Evolutionary conservation across 2,888 invertebrate genomes (phyloP), one percentile per base, ranked within the genome.

Genomic region (Athalia cordata): DNA sequence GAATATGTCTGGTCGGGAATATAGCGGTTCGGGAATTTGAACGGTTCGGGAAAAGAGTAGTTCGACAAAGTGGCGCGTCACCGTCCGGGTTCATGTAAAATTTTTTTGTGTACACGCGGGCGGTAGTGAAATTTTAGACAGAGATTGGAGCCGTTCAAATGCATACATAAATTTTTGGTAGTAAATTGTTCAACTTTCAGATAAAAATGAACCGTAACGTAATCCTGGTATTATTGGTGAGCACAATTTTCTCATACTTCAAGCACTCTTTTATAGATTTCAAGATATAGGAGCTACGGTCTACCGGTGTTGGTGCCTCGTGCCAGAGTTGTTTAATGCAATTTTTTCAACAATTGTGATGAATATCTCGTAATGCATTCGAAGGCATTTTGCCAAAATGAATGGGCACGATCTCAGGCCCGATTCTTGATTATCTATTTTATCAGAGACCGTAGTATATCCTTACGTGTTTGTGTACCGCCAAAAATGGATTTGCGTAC

Each of bases 101-200:
- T 11, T 68, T 68, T 68, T 68, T 68, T 64, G 68, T 68, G 43
- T 68, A 68, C 68, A 55, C n/a, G 68, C 52, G 52, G 68, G 29
- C 29, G 55, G 29, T 55, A 50, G 43, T 29, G 52, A 68, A 11
- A 29, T 55, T 6, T 29, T 55, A 15, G 55, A 6, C 29, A 47
- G 15, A 64, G 67, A 8, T 49, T 67, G 49, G 13, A 5, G 29
- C 9, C 55, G 11, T 43, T 43, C 13, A 57, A 43, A 70, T 72
- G 70, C n/a, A 4, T 5, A 13, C 4, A 47, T 47, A 72, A 72
- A 59, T 59, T 13, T 9, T 47, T 47, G 7, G 45, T 47, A 11
- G 6, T 13, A 45, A 59, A 72, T 45, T 13, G 47, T 45, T 59
- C 47, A n/a, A 47, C 52, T 7, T 59, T 57, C 13, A 1, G 59